Evolutionary conservation across 2,113 vertebrate species (phyloP).

Genomic region (Podilymbus podiceps): DNA sequence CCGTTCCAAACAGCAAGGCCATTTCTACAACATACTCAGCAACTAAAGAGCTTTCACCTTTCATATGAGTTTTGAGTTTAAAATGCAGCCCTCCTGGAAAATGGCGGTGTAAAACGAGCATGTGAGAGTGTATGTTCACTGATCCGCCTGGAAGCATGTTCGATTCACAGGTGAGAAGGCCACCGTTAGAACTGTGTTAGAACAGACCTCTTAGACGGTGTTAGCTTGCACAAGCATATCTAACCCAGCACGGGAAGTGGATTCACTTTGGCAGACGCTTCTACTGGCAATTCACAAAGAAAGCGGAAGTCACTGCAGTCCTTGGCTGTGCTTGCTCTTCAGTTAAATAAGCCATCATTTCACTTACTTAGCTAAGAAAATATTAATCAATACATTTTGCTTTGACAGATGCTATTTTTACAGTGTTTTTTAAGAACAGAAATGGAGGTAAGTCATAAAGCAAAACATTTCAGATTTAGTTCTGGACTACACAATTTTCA

Average conservation of each 20-base stretch:
- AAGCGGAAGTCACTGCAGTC: not conserved
- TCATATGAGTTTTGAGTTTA: not conserved
- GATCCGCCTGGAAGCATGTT: not conserved
- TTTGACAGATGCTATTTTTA: not conserved
- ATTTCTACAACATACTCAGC: not conserved
- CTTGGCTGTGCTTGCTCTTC: not conserved
- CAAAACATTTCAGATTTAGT: not conserved
- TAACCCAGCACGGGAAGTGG: not conserved
- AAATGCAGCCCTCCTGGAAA: not conserved
- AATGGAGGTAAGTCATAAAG: not conserved
- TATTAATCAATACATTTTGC: not conserved
- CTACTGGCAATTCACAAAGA: not conserved
- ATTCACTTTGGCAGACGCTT: not conserved
- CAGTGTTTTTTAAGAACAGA: not conserved
- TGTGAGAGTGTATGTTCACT: not conserved
- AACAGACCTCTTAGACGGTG: not conserved
- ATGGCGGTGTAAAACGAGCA: not conserved
- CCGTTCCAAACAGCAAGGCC: not conserved
- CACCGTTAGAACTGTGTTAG: not conserved
- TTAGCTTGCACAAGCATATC: not conserved
- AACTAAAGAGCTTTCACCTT: not conserved
- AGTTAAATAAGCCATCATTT: not conserved
- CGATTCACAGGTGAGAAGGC: not conserved
- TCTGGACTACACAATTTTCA: not conserved
- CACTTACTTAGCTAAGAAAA: not conserved